These are phyloP conservation scores for Sciaenops ocellatus DNA, from an alignment of 2,797 vertebrate genomes.

Conservation along the genomic window DNA sequence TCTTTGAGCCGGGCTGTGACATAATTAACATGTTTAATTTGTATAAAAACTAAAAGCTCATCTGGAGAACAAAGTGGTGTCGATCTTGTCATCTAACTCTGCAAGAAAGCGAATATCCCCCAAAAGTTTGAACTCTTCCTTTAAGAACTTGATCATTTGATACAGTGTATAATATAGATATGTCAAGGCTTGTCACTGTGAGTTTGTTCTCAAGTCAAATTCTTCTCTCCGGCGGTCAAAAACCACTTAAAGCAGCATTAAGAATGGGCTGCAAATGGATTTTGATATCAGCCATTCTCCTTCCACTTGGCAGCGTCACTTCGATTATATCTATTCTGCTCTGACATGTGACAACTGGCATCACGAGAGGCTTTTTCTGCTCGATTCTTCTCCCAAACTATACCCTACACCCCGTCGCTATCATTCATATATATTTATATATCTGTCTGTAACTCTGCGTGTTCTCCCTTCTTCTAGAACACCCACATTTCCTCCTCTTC, in stretches of 20 bases:
- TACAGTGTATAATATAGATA: no score
- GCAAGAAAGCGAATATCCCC: background rate
- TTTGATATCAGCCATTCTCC: conserved; percentile 7
- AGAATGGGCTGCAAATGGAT: conserved; percentile 21
- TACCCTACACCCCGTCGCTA: background rate
- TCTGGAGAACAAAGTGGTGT: background rate
- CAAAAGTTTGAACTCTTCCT: background rate
- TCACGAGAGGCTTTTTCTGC: conserved; percentile 18
- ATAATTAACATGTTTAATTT: background rate
- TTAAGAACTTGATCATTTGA: background rate
- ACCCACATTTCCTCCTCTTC: conserved; percentile 19
- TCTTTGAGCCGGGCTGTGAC: no score
- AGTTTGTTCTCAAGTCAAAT: background rate
- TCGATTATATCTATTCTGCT: conserved; percentile 19
- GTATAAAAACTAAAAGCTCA: background rate
- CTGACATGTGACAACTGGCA: conserved; percentile 17
- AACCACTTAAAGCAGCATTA: conserved; percentile 12
- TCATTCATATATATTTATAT: background rate
- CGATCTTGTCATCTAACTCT: background rate
- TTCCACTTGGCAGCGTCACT: conserved; percentile 19
- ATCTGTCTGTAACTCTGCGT: background rate
- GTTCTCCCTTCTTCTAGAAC: background rate
- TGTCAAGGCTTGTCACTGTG: background rate
- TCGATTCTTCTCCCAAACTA: background rate
- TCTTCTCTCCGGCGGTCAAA: conserved; percentile 4